Evolutionary conservation across 2,888 invertebrate genomes (phyloP).

Genomic region (Slavum lentiscoides): DNA sequence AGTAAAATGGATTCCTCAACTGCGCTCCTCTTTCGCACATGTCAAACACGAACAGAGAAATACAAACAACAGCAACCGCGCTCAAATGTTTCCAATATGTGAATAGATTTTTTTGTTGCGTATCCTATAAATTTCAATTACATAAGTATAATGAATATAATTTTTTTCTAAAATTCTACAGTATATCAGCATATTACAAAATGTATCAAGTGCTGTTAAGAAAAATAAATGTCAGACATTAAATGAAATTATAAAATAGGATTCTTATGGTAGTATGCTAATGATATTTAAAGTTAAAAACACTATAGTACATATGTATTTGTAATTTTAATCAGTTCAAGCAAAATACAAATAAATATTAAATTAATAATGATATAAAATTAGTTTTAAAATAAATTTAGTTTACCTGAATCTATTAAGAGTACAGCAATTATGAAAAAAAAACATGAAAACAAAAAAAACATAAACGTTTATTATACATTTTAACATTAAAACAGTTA

Average conservation of each 20-base stretch:
- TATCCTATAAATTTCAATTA: constrained; percentile 68
- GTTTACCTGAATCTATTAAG: constrained; percentile 37
- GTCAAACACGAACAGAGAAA: constrained; percentile 92
- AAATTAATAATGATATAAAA: neutral
- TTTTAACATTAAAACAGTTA: neutral
- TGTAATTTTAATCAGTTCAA: too few species aligned
- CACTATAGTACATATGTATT: too few species aligned
- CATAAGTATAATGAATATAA: neutral
- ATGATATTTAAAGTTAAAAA: too few species aligned
- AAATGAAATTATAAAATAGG: too few species aligned
- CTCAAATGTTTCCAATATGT: constrained; percentile 94
- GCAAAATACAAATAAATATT: neutral
- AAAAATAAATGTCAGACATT: too few species aligned
- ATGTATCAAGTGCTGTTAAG: too few species aligned
- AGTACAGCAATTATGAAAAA: neutral
- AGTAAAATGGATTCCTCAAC: constrained; percentile 94
- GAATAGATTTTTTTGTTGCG: constrained; percentile 76
- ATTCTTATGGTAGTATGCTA: too few species aligned
- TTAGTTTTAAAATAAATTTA: neutral
- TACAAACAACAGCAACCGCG: constrained; percentile 86
- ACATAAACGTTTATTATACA: neutral
- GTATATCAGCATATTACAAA: too few species aligned
- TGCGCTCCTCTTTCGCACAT: constrained; percentile 96
- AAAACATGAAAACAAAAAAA: constrained; percentile 4
- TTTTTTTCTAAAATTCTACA: too few species aligned